Evolutionary conservation across 2,797 vertebrate species (phyloP).

Genomic region (Oceanodroma leucorhoa): DNA sequence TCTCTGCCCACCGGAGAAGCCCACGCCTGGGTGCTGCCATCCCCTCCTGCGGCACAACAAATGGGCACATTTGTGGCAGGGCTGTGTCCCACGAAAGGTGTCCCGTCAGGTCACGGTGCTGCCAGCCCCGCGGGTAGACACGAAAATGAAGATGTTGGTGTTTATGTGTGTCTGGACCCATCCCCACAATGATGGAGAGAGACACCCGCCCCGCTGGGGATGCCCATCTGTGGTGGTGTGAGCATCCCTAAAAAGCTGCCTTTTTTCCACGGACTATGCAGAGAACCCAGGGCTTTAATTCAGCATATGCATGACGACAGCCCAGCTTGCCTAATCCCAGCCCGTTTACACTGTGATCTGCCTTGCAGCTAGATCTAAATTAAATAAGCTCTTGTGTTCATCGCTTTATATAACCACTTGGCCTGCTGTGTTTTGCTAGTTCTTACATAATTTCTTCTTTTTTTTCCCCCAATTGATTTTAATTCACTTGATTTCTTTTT

Average conservation of each 20-base stretch:
- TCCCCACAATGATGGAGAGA: not conserved
- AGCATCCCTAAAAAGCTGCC: not conserved
- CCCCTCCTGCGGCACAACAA: not conserved
- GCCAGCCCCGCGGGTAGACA: fast-evolving
- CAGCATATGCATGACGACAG: not conserved
- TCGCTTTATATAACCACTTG: slow-evolving; percentile 60
- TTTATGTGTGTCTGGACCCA: not conserved
- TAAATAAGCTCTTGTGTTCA: slow-evolving; percentile 49
- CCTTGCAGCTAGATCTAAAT: slow-evolving; percentile 41
- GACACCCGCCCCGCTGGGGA: fast-evolving
- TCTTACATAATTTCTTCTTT: slow-evolving; percentile 60
- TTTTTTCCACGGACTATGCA: not conserved
- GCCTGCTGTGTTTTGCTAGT: slow-evolving; percentile 30
- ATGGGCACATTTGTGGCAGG: not conserved
- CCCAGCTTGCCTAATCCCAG: slow-evolving; percentile 32
- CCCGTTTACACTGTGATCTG: not conserved
- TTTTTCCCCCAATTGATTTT: slow-evolving; percentile 2
- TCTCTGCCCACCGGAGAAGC: not conserved
- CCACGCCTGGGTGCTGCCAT: fast-evolving
- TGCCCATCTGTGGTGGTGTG: not conserved
- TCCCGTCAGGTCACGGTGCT: fast-evolving
- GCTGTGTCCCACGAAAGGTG: not conserved
- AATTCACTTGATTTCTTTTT: slow-evolving; percentile 37
- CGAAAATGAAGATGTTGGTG: not conserved
- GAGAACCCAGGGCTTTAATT: not conserved